Conservation (phyloP, 2,113 vertebrate species). For the Stegostoma tigrinum region DNA sequence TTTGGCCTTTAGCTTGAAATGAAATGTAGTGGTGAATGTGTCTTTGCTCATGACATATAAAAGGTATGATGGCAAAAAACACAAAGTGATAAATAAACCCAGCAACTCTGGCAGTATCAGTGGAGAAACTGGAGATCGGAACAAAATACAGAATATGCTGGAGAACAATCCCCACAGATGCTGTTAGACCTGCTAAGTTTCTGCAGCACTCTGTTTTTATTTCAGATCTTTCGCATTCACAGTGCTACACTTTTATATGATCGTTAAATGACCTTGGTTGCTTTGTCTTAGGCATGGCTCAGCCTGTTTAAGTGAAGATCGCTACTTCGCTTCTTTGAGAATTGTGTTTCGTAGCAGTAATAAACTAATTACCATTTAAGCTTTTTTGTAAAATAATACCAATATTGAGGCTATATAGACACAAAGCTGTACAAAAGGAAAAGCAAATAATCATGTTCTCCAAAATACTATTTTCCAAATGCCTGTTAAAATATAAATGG, state of each 20-base stretch:
- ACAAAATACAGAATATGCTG: no score
- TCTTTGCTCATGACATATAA: background rate
- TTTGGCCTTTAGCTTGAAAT: slow-evolving; percentile 19
- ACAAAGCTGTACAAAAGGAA: background rate
- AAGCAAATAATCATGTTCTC: background rate
- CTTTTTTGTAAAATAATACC: background rate
- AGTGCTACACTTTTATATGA: no score
- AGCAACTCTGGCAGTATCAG: no score
- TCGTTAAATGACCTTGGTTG: background rate
- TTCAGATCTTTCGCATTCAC: no score
- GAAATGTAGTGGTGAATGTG: slow-evolving; percentile 8
- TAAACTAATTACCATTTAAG: background rate
- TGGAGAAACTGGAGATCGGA: no score
- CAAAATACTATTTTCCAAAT: background rate
- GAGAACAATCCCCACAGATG: no score
- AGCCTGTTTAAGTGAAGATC: background rate
- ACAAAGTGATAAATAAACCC: no score
- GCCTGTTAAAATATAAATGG: background rate
- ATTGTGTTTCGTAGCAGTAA: background rate
- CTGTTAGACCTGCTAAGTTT: no score
- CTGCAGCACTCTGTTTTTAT: no score
- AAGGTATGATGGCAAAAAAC: background rate
- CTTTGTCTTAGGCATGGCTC: background rate
- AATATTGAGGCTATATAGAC: background rate
- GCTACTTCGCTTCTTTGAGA: background rate